phyloP scores from a whole-genome alignment of 37 sponge, comb jelly and placozoan genomes.

The Dysidea cf. avara region DNA sequence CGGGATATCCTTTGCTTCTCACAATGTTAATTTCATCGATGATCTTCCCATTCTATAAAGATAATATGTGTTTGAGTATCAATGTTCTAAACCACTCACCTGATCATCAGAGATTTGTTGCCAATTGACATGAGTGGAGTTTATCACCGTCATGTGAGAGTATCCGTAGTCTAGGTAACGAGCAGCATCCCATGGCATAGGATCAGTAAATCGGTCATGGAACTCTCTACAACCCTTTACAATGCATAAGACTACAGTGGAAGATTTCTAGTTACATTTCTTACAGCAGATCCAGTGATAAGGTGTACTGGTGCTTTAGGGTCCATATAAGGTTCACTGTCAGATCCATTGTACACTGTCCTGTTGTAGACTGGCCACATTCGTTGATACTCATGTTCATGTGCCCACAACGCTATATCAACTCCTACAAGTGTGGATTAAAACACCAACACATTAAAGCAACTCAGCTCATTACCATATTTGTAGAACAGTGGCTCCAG shows the following conservation, averaged over 20 bases:
- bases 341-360: slow-evolving; percentile 24
- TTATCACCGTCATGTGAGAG: slow-evolving; percentile 27
- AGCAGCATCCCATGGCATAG: slow-evolving; percentile 14
- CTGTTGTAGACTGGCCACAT: slow-evolving; percentile 24
- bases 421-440: slow-evolving; percentile 4
- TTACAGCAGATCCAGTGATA: slow-evolving; percentile 28
- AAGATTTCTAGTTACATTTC: too few species aligned
- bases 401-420: slow-evolving; percentile 28
- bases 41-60: too few species aligned
- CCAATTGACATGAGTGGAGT: slow-evolving; percentile 23
- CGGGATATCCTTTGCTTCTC: too few species aligned
- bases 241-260: too few species aligned
- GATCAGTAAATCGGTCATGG: not conserved
- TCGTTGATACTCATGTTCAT: slow-evolving; percentile 39
- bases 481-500: slow-evolving; percentile 19
- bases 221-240: slow-evolving; percentile 12
- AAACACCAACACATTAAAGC: not conserved
- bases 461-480: slow-evolving; percentile 6
- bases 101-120: slow-evolving; percentile 7
- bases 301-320: slow-evolving; percentile 37
- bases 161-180: slow-evolving; percentile 11
- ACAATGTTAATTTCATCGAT: too few species aligned
- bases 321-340: slow-evolving; percentile 12
- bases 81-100: slow-evolving; percentile 1
- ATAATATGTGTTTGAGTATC: too few species aligned